phyloP scores from a whole-genome alignment of 2,113 vertebrate species.

The Oreochromis niloticus region DNA sequence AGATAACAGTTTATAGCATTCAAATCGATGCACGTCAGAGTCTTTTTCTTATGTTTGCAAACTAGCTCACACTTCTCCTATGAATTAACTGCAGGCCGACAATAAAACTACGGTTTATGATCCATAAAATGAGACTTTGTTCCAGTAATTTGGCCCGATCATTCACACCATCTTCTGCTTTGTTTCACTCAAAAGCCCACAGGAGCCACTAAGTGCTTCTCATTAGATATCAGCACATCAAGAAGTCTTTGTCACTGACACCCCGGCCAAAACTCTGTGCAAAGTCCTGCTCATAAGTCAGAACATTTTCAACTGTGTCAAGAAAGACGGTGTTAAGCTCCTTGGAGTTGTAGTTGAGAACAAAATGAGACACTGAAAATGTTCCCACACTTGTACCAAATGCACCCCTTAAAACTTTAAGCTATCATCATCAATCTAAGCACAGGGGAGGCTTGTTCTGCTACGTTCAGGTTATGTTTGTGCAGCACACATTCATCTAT shows the following conservation, averaged over 20 bases:
- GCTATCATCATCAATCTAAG: background rate
- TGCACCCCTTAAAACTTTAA: background rate
- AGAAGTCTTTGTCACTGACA: background rate
- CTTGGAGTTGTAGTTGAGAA: background rate
- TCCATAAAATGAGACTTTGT: background rate
- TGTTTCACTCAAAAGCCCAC: background rate
- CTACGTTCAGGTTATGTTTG: background rate
- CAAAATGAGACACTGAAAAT: conserved; percentile 4
- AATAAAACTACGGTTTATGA: background rate
- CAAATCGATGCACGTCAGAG: background rate
- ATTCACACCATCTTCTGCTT: background rate
- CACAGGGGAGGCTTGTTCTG: background rate
- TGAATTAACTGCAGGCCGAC: background rate
- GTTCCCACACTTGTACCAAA: background rate
- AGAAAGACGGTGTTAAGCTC: background rate
- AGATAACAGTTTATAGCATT: background rate
- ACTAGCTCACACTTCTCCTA: background rate
- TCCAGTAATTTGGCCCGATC: background rate
- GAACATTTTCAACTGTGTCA: background rate
- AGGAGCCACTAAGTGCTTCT: background rate
- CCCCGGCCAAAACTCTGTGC: background rate
- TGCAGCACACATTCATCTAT: background rate
- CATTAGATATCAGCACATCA: background rate
- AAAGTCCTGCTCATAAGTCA: background rate
- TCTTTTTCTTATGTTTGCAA: background rate